Conservation (phyloP, 1,140 invertebrate genomes). For the Anoplolepis gracilipes region DNA sequence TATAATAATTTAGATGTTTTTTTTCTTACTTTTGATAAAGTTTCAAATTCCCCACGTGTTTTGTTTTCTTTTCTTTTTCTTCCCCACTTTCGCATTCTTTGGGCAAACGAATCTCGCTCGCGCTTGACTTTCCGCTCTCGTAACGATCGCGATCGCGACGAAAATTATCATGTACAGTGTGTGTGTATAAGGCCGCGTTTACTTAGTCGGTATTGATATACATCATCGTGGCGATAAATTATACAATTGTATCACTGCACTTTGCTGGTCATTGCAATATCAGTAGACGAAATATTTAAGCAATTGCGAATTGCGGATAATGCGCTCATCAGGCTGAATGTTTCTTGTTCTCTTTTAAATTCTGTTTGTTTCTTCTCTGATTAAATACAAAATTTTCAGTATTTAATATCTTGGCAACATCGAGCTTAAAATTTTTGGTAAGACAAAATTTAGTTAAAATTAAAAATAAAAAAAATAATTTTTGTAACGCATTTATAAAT, state of each 20-base stretch:
- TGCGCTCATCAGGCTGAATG: neutral
- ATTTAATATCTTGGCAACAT: neutral
- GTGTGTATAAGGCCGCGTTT: conserved; percentile 62
- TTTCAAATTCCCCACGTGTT: conserved; percentile 36
- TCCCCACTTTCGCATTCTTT: neutral
- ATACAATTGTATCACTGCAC: conserved; percentile 19
- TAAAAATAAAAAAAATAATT: neutral
- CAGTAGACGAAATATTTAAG: conserved; percentile 36
- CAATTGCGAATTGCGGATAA: conserved; percentile 28
- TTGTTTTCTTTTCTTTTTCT: conserved; percentile 17
- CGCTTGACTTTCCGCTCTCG: neutral
- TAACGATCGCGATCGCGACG: conserved; percentile 12
- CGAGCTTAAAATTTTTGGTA: neutral
- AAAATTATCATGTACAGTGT: conserved; percentile 36
- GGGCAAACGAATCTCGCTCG: conserved; percentile 32
- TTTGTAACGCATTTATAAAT: neutral
- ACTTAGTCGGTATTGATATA: conserved; percentile 37
- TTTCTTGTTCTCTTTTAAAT: neutral
- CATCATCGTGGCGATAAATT: conserved; percentile 17
- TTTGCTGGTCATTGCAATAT: neutral
- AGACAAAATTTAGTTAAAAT: neutral
- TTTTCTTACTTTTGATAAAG: conserved; percentile 61
- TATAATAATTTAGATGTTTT: conserved; percentile 70
- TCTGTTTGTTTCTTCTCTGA: neutral
- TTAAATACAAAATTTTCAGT: neutral